Evolutionary conservation across 2,797 vertebrate genomes (phyloP).

Genomic region (Synanceia verrucosa): DNA sequence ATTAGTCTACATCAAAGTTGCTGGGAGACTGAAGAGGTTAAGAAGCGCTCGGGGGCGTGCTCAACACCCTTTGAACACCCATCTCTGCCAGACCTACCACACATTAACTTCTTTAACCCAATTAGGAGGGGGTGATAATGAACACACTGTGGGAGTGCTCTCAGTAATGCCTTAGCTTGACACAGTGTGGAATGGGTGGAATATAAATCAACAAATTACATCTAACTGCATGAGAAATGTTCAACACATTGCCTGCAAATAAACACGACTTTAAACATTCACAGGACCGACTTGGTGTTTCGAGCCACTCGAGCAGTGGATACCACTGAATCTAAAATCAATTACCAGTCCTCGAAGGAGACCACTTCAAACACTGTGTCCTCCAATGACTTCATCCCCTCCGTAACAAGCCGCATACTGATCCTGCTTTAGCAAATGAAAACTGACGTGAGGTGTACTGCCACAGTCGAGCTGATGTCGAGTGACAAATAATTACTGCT

Average conservation of each 20-base stretch:
- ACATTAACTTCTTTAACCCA: slow-evolving; percentile 78
- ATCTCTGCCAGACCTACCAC: slow-evolving; percentile 72
- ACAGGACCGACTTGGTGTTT: slow-evolving; percentile 24
- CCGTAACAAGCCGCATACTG: slow-evolving; percentile 68
- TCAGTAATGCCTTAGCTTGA: slow-evolving; percentile 57
- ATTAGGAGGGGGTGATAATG: slow-evolving; percentile 78
- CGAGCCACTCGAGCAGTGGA: slow-evolving; percentile 37
- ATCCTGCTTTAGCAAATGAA: slow-evolving; percentile 72
- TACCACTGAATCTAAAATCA: slow-evolving; percentile 75
- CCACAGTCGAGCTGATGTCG: slow-evolving; percentile 33
- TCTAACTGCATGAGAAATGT: slow-evolving; percentile 31
- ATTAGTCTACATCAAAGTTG: slow-evolving; percentile 80
- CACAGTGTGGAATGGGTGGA: slow-evolving; percentile 16
- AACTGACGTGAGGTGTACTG: slow-evolving; percentile 56
- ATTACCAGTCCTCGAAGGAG: slow-evolving; percentile 63
- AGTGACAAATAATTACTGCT: slow-evolving; percentile 68
- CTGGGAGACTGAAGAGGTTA: slow-evolving; percentile 73
- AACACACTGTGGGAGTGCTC: slow-evolving; percentile 68
- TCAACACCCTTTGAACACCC: slow-evolving; percentile 73
- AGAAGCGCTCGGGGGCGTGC: slow-evolving; percentile 61
- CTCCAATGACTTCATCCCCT: slow-evolving; percentile 68
- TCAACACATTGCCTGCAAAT: slow-evolving; percentile 21
- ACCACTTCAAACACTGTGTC: slow-evolving; percentile 66
- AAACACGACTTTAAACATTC: slow-evolving; percentile 30
- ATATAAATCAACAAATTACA: slow-evolving; percentile 68